Conservation (phyloP, 2,113 vertebrate genomes). For the Cyphomyrus discorhynchus region DNA sequence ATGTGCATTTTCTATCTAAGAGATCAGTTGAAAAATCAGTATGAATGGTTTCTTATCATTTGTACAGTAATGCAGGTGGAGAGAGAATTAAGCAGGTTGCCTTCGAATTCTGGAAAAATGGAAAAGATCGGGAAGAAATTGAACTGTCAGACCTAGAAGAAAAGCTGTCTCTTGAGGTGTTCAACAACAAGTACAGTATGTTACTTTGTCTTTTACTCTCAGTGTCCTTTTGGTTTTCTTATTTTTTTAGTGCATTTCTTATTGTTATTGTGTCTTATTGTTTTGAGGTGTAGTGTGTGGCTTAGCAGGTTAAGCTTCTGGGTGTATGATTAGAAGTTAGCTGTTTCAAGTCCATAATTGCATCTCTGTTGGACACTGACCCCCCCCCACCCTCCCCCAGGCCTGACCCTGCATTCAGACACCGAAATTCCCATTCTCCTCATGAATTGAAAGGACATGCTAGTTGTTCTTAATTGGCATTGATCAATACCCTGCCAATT, state of each 20-base stretch:
- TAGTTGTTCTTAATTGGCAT: too few species aligned
- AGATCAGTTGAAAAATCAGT: not conserved
- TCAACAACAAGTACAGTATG: conserved; percentile 93
- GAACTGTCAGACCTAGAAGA: conserved; percentile 75
- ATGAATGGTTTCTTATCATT: not conserved
- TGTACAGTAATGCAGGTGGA: conserved; percentile 77
- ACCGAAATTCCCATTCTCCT: not conserved
- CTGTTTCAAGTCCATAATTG: too few species aligned
- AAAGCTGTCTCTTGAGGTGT: conserved; percentile 65
- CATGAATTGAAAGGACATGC: too few species aligned
- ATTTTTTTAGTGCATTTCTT: not conserved
- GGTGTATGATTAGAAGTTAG: too few species aligned
- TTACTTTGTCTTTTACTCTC: conserved; percentile 16
- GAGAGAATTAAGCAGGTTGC: conserved; percentile 69
- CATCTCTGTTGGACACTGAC: too few species aligned
- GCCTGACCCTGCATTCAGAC: not conserved
- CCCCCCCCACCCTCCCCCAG: too few species aligned
- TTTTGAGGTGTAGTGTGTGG: not conserved
- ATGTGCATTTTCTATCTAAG: not conserved
- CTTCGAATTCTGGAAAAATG: conserved; percentile 76
- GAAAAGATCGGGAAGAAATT: conserved; percentile 72
- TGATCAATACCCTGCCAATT: too few species aligned
- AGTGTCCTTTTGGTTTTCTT: not conserved
- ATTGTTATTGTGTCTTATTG: not conserved
- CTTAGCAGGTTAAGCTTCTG: not conserved